Base-by-base conservation (phyloP, 1,140 invertebrate genomes). In the Adoxophyes honmai region DNA sequence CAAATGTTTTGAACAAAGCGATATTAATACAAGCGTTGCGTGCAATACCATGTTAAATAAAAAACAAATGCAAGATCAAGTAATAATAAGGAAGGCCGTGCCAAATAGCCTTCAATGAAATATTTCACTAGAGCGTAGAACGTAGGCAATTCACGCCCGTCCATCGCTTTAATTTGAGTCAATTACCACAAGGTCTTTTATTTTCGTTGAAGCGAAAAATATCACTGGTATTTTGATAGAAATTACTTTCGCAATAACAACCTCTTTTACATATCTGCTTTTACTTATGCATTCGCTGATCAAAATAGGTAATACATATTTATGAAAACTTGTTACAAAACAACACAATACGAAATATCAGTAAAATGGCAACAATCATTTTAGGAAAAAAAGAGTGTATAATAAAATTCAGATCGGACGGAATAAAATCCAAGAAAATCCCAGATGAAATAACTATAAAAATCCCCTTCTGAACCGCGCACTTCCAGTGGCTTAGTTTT, bases 101-200 rank as follows among this genome's bases (percentile, higher is more conserved):
- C 14, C n/a, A 16, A 1, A 34, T 54, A 58, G 55, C 62, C 61
- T 66, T 55, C 57, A 57, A 65, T 71, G 38, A 55, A 66, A 62
- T 64, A 64, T 68, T 72, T 68, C 63, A 68, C 71, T 70, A 63
- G 57, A 28, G 6, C 21, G 21, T 28, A 28, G 21, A 28, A 28
- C 21, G 21, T 28, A 28, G 21, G 6, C 21, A 28, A 28, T 28
- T 28, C 21, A 28, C 48, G 52, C 60, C 57, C 37, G 64, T 52
- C 77, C 77, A 78, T 75, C 69, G 36, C 37, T 51, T 44, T 64
- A 70, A 72, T 78, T 80, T 59, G 51, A 55, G 34, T 54, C 60
- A 74, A 71, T 77, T 71, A 73, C 54, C 66, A 69, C 54, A 59
- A 39, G 35, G 39, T 53, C 21, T 28, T 28, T 28, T 28, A n/a